Percentiles rank a stretch among this genome's conserved stretches.
These are phyloP conservation scores for Tethya wilhelma DNA, from an alignment of 37 sponge, comb jelly and placozoan genomes.

Conservation along the genomic window DNA sequence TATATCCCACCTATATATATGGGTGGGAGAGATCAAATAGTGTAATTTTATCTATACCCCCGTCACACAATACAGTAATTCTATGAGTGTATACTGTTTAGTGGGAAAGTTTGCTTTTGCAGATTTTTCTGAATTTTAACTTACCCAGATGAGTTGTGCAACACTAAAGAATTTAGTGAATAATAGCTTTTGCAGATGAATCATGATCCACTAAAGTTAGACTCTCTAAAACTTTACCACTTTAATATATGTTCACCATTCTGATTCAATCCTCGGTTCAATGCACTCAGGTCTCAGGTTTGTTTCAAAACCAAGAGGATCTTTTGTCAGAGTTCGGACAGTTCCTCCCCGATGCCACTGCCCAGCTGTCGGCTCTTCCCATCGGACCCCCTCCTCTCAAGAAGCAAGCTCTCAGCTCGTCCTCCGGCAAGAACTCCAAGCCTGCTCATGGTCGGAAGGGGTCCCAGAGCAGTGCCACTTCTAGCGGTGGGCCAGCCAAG, in stretches of 20 bases:
- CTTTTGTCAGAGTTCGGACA: slow-evolving; percentile 92
- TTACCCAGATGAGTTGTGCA: not conserved
- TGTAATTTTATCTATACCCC: too few relatives aligned
- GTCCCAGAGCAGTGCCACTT: slow-evolving; percentile 39
- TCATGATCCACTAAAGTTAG: not conserved
- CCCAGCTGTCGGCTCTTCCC: not conserved
- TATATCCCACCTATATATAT: too few relatives aligned
- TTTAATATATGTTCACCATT: not conserved
- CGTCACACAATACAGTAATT: too few relatives aligned
- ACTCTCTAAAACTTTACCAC: too few relatives aligned
- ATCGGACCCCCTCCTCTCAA: slow-evolving; percentile 36
- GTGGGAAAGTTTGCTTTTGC: not conserved
- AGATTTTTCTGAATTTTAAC: not conserved
- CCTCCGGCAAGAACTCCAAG: not conserved
- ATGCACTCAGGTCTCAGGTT: slow-evolving; percentile 71
- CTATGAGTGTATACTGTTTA: too few relatives aligned
- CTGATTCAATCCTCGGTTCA: too few relatives aligned
- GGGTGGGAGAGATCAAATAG: too few relatives aligned
- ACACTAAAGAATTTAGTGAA: not conserved
- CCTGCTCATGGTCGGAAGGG: not conserved
- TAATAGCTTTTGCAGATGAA: not conserved
- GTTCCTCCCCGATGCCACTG: slow-evolving; percentile 91
- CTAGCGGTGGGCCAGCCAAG: slow-evolving; percentile 8
- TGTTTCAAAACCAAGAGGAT: slow-evolving; percentile 95
- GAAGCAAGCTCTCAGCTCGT: slow-evolving; percentile 25